phyloP scores from a whole-genome alignment of 2,113 vertebrate species.

The Cranoglanis bouderius region DNA sequence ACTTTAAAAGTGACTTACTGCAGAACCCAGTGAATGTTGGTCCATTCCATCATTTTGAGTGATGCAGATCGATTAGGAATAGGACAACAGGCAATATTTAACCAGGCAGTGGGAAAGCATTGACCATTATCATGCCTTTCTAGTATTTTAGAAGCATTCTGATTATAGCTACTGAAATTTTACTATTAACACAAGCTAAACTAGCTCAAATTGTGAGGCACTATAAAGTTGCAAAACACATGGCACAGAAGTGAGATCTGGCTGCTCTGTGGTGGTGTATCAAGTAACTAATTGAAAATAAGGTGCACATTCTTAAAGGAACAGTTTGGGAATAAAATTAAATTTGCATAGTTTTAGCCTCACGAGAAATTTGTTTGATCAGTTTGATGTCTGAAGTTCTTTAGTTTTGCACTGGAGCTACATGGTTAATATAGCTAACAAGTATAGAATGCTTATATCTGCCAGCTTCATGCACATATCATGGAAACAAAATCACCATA shows the following conservation, averaged over 20 bases:
- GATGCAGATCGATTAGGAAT: conserved; percentile 43
- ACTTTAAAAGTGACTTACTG: conserved; percentile 45
- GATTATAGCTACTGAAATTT: background rate
- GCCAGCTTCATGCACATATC: background rate
- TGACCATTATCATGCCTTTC: background rate
- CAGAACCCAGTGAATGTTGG: conserved; percentile 28
- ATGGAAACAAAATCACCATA: background rate
- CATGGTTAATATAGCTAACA: background rate
- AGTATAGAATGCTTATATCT: background rate
- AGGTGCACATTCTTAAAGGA: conserved; percentile 10
- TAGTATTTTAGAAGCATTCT: background rate
- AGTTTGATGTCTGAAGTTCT: background rate
- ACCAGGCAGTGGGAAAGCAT: conserved; percentile 20
- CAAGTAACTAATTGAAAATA: background rate
- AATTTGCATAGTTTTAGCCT: background rate
- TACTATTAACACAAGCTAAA: background rate
- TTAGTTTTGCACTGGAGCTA: conserved; percentile 2
- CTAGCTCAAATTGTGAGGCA: background rate
- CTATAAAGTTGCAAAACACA: background rate
- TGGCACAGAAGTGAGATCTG: background rate
- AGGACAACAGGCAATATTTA: background rate
- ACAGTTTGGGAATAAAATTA: background rate
- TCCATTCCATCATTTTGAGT: conserved; percentile 40
- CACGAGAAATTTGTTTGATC: background rate
- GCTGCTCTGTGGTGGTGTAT: background rate